Evolutionary conservation across 2,888 invertebrate species (phyloP), one percentile per base, ranked within the genome.

Genomic region (Cosmia trapezina): DNA sequence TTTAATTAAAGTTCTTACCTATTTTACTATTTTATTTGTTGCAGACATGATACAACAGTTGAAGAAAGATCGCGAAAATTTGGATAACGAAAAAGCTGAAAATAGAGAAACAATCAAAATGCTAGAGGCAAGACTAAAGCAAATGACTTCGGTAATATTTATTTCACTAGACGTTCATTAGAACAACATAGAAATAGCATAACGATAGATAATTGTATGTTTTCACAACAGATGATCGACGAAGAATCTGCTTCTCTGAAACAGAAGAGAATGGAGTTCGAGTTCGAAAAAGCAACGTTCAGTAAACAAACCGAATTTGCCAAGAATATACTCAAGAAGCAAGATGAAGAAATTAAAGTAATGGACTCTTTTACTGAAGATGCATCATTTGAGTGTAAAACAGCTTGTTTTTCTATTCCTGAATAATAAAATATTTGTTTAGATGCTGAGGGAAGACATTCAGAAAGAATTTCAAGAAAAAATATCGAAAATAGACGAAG

Each of bases 341-440:
- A 97, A 89, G 95, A 97, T 66, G 97, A 97, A 82, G 97, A 97
- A 91, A 90, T 97, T 9, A 97, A 97, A 93, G 97, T 97, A 89
- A 47, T 19, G n/a, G 5, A 37, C 11, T 19, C 8, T n/a, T 43
- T 61, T 53, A 45, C 4, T 28, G 9, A 45, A 1, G 1, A 45
- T 9, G 1, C 17, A 22, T 41, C 5, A 17, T 22, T 51, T 51
- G 12, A 49, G 22, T 28, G 22, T 17, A n/a, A 47, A 41, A 28
- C 28, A n/a, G 7, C 11, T 12, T 56, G 1, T 37, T 17, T 8
- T 37, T 8, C 0, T n/a, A 9, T 56, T 47, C 14, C 9, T 45
- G 5, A 12, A 45, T 45, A 45, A n/a, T 14, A 19, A 11, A 37
- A 51, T 8, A n/a, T 56, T 67, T 73, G 84, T 89, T 7, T 65